Conservation (phyloP, 1,140 invertebrate species). For the Coptotermes formosanus region DNA sequence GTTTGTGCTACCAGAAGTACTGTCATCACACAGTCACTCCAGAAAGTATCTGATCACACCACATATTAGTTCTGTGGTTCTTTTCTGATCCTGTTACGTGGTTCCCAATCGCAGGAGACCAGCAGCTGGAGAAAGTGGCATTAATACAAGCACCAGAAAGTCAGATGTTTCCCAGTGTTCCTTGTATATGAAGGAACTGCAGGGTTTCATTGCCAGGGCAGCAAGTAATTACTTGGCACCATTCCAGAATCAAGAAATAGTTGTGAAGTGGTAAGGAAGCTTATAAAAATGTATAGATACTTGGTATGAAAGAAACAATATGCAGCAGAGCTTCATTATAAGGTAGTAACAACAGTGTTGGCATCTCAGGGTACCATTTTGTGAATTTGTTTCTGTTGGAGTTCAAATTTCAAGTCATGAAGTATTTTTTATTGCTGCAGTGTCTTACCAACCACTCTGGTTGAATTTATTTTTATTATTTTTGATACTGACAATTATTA, state of each 20-base stretch:
- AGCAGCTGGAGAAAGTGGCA: neutral
- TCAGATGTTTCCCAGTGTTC: conserved; percentile 55
- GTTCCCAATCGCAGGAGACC: conserved; percentile 11
- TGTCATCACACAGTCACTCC: too few species aligned
- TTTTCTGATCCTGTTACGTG: too few species aligned
- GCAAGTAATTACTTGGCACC: conserved; percentile 70
- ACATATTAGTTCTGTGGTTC: too few species aligned
- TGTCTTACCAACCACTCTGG: too few species aligned
- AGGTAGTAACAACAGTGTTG: neutral
- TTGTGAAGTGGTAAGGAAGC: conserved; percentile 58
- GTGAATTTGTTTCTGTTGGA: too few species aligned
- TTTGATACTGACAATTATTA: too few species aligned
- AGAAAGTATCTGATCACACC: too few species aligned
- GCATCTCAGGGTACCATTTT: too few species aligned
- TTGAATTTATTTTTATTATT: too few species aligned
- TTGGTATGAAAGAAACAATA: neutral
- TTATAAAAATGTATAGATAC: neutral
- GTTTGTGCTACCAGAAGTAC: too few species aligned
- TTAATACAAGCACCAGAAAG: neutral
- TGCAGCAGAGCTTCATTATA: neutral
- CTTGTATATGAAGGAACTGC: conserved; percentile 90
- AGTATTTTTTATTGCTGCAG: too few species aligned
- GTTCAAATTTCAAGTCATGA: too few species aligned
- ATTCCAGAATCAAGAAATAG: conserved; percentile 68
- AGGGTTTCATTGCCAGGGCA: conserved; percentile 80